Evolutionary conservation across 2,113 vertebrate species (phyloP).

Genomic region (Vulpes vulpes): DNA sequence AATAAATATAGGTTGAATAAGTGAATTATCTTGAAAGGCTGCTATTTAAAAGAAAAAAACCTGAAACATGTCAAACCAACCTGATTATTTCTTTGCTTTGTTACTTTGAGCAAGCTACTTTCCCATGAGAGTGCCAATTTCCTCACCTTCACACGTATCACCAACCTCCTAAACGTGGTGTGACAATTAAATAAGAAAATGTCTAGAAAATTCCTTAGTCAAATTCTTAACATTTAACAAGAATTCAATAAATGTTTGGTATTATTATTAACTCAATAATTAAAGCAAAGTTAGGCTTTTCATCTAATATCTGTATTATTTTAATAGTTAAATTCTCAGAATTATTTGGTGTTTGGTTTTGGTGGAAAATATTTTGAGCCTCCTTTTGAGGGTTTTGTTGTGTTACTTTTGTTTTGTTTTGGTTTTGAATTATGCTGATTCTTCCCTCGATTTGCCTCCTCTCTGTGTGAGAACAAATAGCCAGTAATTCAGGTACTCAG

Average conservation of each 20-base stretch:
- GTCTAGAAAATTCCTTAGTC: not conserved
- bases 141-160: not conserved
- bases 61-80: not conserved
- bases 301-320: conserved; percentile 23
- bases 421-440: conserved; percentile 11
- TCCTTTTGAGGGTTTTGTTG: not conserved
- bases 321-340: conserved; percentile 11
- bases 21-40: conserved; percentile 1
- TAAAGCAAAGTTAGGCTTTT: not conserved
- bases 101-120: conserved; percentile 26
- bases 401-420: not conserved
- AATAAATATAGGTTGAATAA: not conserved
- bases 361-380: not conserved
- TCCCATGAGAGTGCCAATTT: not conserved
- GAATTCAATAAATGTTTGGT: conserved; percentile 28
- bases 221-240: not conserved
- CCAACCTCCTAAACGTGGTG: too few relatives aligned
- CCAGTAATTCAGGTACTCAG: conserved; percentile 29
- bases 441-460: conserved; percentile 10
- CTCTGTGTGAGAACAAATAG: conserved; percentile 58
- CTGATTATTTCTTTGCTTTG: not conserved
- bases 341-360: not conserved
- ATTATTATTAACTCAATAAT: not conserved
- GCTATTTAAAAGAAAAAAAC: not conserved
- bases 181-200: conserved; percentile 28